phyloP scores from a whole-genome alignment of 2,888 invertebrate genomes.

The Macaria notata region DNA sequence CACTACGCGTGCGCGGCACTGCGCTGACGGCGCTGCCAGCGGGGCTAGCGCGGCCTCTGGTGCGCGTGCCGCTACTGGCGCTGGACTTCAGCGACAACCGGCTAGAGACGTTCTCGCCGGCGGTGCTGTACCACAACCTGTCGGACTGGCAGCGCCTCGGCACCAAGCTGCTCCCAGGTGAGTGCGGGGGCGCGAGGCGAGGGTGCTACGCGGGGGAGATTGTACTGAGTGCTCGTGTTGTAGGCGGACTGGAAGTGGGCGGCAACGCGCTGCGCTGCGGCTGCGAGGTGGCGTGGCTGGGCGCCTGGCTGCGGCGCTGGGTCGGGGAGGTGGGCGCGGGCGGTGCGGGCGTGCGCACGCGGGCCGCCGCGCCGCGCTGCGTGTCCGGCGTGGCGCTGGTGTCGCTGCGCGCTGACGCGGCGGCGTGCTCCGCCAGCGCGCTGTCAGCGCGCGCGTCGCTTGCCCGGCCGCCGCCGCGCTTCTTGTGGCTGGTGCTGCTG shows the following conservation, averaged over 20 bases:
- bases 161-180: conserved; percentile 89
- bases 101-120: conserved; percentile 86
- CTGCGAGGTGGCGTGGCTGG: conserved; percentile 92
- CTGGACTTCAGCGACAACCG: conserved; percentile 90
- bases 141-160: conserved; percentile 92
- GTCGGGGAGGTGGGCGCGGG: conserved; percentile 90
- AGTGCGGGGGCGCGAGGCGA: conserved; percentile 38
- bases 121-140: conserved; percentile 90
- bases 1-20: conserved; percentile 86
- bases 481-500: conserved; percentile 38
- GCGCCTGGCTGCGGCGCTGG: conserved; percentile 93
- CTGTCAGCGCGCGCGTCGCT: conserved; percentile 57
- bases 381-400: too few species aligned
- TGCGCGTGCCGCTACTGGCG: conserved; percentile 87
- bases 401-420: conserved; percentile 86
- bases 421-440: conserved; percentile 90
- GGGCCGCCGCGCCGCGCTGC: too few species aligned
- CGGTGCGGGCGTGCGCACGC: conserved; percentile 44
- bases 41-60: conserved; percentile 86
- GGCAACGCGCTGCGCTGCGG: conserved; percentile 92
- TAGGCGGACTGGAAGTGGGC: conserved; percentile 90
- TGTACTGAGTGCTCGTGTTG: conserved; percentile 16
- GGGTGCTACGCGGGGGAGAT: too few species aligned
- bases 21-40: conserved; percentile 85
- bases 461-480: conserved; percentile 21